These are phyloP conservation scores for Trypoxylus dichotomus DNA, from an alignment of 1,140 invertebrate species.

Conservation along the genomic window DNA sequence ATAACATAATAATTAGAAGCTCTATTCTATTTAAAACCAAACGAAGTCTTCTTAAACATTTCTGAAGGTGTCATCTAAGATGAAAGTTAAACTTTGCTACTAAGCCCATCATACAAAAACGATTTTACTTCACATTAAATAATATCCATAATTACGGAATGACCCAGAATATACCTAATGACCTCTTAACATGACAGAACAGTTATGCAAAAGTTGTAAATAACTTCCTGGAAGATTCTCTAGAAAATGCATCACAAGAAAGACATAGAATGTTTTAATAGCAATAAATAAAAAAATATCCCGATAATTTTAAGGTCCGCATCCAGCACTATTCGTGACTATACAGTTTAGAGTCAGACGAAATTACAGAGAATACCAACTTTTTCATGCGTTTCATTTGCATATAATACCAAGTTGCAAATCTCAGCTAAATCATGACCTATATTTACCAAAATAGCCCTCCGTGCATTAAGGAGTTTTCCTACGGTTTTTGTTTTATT, in stretches of 20 bases:
- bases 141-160: not conserved
- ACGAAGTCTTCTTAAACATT: no score
- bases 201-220: constrained; percentile 8
- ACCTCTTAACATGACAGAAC: not conserved
- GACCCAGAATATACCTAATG: not conserved
- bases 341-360: constrained; percentile 1
- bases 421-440: constrained; percentile 31
- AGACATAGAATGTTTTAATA: not conserved
- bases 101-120: no score
- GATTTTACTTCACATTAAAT: not conserved
- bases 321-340: constrained; percentile 18
- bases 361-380: constrained; percentile 27
- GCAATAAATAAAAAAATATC: not conserved
- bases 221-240: constrained; percentile 26
- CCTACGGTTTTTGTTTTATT: constrained; percentile 7
- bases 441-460: constrained; percentile 32
- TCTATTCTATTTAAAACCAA: no score
- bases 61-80: no score
- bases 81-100: no score
- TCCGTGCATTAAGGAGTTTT: constrained; percentile 17
- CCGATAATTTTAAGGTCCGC: constrained; percentile 12
- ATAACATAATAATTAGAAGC: no score
- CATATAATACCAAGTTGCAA: constrained; percentile 32
- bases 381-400: constrained; percentile 28
- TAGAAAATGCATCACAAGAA: not conserved